Base-by-base conservation (phyloP, 2,888 invertebrate species). In the Melikaiella ostensackeni region DNA sequence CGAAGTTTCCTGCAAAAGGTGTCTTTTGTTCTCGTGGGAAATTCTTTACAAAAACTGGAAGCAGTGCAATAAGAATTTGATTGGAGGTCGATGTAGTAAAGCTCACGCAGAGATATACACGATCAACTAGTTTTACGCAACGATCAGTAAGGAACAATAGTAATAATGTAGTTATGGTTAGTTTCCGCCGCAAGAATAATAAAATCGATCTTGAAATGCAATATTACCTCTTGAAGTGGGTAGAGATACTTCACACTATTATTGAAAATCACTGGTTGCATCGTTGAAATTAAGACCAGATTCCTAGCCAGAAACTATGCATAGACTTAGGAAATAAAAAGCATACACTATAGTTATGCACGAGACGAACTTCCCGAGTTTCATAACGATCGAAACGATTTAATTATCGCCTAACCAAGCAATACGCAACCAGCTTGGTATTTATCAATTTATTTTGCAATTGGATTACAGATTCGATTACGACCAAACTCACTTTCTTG, bases 351-450 rank as follows among this genome's bases (percentile, higher is more conserved):
- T 50, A n/a, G 50, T 50, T 50, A 19, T 24, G 27, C 27, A 57
- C 24, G 24, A 57, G 11, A 24, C 24, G 57, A 21, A 57, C 21
- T 24, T 57, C 24, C 24, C 24, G 24, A 57, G 57, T 57, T 57
- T 57, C 24, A 24, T 11, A 74, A 59, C 76, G 61, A 61, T 77
- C 75, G 59, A 59, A 74, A 80, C 78, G 78, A 77, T 80, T 80
- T 78, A 80, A 80, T 80, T 80, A 80, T 78, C 78, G 74, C 76
- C 74, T 76, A 78, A 78, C 74, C 78, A 74, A 38, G 74, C 38
- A 59, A 59, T 24, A 35, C 33, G 55, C 30, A 30, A 24, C n/a
- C 73, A 11, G 27, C 19, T 30, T 4, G 16, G 73, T 73, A 55
- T 55, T 73, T 50, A 73, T 73, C 50, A 50, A 50, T n/a, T 50